phyloP scores from a whole-genome alignment of 2,888 invertebrate genomes.

The Ochropleura plecta region DNA sequence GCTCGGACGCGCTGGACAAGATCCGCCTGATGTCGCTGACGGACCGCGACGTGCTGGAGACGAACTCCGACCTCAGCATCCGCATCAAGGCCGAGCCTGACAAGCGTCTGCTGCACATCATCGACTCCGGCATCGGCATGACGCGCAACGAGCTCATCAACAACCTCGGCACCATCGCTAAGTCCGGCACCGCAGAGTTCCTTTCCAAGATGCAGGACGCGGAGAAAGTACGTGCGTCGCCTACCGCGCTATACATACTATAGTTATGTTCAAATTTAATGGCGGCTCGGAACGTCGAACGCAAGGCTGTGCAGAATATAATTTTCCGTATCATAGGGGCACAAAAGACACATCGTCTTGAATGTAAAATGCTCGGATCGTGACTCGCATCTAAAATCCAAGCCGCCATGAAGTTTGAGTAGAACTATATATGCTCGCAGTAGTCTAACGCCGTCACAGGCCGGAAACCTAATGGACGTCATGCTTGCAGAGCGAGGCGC shows the following conservation, averaged over 20 bases:
- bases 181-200: slow-evolving; percentile 99
- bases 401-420: too few species aligned
- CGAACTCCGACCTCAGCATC: slow-evolving; percentile 96
- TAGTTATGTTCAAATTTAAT: too few species aligned
- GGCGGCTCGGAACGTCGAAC: too few species aligned
- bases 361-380: too few species aligned
- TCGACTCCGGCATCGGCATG: slow-evolving; percentile 99
- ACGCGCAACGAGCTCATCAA: slow-evolving; percentile 97
- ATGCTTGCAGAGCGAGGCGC: slow-evolving; percentile 79
- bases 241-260: background rate
- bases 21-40: slow-evolving; percentile 98
- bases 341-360: too few species aligned
- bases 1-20: slow-evolving; percentile 99
- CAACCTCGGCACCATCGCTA: slow-evolving; percentile 99
- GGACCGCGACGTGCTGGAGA: slow-evolving; percentile 94
- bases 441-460: background rate
- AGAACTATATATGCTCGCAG: too few species aligned
- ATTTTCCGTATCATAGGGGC: too few species aligned
- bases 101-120: slow-evolving; percentile 97
- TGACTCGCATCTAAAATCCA: too few species aligned
- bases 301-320: too few species aligned
- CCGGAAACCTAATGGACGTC: background rate
- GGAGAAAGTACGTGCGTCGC: slow-evolving; percentile 75
- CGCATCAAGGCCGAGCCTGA: slow-evolving; percentile 98
- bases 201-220: slow-evolving; percentile 96